Conservation (phyloP, 2,113 vertebrate genomes). For the Strix uralensis region DNA sequence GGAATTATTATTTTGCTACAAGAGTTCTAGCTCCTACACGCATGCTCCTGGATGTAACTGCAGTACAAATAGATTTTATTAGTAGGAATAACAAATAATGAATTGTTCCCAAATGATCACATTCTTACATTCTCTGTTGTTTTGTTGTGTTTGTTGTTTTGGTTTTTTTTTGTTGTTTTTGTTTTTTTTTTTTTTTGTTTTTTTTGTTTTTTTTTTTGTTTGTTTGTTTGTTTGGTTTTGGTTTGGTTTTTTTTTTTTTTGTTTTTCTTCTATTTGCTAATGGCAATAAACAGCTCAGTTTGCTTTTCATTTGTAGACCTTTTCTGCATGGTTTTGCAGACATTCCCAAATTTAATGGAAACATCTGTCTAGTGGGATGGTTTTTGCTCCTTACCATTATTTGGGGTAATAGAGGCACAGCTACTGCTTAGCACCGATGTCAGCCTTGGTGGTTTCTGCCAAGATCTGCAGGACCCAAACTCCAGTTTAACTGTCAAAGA, state of each 20-base stretch:
- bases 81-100: conserved; percentile 3
- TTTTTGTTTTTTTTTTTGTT: no score
- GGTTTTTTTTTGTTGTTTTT: not conserved
- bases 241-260: not conserved
- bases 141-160: not conserved
- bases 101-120: conserved; percentile 5
- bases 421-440: not conserved
- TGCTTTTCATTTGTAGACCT: not conserved
- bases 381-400: not conserved
- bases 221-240: no score
- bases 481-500: not conserved
- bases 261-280: not conserved
- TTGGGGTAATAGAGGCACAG: not conserved
- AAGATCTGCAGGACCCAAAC: not conserved
- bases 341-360: not conserved
- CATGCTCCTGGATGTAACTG: not conserved
- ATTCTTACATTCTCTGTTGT: not conserved
- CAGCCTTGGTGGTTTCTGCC: not conserved
- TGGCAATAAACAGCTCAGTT: conserved; percentile 10
- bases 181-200: no score
- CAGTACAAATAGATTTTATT: not conserved
- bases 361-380: not conserved
- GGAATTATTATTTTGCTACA: not conserved
- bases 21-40: not conserved
- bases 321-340: not conserved